Evolutionary conservation across 2,797 vertebrate genomes (phyloP).

Genomic region (Artibeus lituratus): DNA sequence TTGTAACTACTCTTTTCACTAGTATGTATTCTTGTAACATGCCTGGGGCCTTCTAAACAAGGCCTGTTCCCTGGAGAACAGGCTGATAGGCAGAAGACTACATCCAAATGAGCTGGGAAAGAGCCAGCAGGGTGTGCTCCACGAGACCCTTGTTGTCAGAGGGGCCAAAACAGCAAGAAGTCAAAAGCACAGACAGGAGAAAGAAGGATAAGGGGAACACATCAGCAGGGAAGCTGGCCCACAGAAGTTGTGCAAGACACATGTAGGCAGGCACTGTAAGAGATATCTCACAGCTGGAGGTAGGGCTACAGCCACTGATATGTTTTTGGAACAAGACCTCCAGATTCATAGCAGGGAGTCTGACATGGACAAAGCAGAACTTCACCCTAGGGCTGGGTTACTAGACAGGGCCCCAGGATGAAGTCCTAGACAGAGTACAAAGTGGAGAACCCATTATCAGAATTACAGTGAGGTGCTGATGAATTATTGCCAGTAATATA

Average conservation of each 20-base stretch:
- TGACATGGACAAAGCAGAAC: not conserved
- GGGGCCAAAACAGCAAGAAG: not conserved
- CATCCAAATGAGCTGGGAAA: not conserved
- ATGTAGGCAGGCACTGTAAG: not conserved
- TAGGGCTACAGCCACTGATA: not conserved
- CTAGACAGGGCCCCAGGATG: no score
- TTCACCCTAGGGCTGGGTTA: not conserved
- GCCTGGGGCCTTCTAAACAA: not conserved
- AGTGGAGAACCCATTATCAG: not conserved
- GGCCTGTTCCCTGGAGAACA: not conserved
- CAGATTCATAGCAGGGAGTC: not conserved
- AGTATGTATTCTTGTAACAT: not conserved
- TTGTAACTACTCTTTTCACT: not conserved
- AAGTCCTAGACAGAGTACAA: not conserved
- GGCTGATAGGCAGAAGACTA: not conserved
- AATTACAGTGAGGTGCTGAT: not conserved
- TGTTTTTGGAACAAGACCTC: not conserved
- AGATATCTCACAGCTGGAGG: not conserved
- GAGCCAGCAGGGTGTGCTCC: not conserved
- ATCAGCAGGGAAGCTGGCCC: not conserved
- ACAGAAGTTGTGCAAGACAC: not conserved
- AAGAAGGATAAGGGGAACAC: not conserved
- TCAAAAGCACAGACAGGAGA: not conserved
- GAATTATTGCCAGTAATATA: not conserved
- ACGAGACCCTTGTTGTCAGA: not conserved